Percentiles rank a stretch among this genome's conserved stretches.
Evolutionary conservation across 2,113 vertebrate genomes (phyloP).

Genomic region (Acinonyx jubatus): DNA sequence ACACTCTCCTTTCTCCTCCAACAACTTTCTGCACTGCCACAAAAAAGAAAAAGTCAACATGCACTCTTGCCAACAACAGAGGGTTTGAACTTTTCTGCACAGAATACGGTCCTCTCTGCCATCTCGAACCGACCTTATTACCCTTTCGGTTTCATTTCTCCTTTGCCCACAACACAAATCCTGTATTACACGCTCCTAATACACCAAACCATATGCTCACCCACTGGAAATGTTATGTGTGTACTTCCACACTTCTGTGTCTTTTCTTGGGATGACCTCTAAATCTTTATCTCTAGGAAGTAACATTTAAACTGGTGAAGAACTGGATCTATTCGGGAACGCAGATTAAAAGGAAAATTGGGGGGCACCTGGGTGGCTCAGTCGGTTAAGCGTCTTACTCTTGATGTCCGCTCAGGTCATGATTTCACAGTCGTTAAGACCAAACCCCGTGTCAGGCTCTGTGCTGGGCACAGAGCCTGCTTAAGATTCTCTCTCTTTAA

Average conservation of each 20-base stretch:
- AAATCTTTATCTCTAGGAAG: background rate
- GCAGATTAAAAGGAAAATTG: background rate
- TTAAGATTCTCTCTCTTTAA: too few species aligned
- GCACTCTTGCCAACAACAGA: background rate
- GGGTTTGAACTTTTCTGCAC: background rate
- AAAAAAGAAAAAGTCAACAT: background rate
- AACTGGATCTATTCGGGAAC: background rate
- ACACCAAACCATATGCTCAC: background rate
- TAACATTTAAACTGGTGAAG: background rate
- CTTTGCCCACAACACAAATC: background rate
- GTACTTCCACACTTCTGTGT: background rate
- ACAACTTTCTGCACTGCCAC: background rate
- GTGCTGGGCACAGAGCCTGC: too few species aligned
- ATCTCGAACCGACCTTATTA: too few species aligned
- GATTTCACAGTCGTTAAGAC: too few species aligned
- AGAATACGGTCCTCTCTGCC: background rate
- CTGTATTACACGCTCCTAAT: background rate
- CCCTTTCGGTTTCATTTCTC: background rate
- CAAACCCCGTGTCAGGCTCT: too few species aligned
- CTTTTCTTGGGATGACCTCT: background rate
- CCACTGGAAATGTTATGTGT: background rate
- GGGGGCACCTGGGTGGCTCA: too few species aligned
- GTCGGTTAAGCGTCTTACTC: too few species aligned
- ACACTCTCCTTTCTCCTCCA: background rate
- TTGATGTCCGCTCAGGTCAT: too few species aligned